These are phyloP conservation scores for Clarias laeviceps DNA, from an alignment of 2,797 vertebrate species.

Conservation along the genomic window DNA sequence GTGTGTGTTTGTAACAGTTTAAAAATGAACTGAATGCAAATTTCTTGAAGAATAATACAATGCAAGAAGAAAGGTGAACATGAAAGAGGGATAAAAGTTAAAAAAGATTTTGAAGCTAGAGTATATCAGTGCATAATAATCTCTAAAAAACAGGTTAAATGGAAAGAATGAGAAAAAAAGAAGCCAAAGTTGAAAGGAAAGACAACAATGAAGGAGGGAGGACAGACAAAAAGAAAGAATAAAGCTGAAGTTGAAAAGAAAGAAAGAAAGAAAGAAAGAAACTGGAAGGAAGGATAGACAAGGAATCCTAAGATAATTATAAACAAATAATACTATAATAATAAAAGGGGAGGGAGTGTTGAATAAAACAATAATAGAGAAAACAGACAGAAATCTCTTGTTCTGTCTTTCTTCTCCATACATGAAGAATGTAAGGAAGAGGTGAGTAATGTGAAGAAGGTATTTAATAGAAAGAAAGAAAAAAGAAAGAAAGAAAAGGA, in stretches of 20 bases:
- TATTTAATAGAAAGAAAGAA: background rate
- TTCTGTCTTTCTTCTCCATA: background rate
- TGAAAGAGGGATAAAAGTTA: background rate
- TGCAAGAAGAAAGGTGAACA: background rate
- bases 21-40: background rate
- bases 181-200: too few species aligned
- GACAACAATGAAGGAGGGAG: too few species aligned
- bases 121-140: background rate
- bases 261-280: background rate
- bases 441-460: background rate
- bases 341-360: background rate
- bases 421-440: background rate
- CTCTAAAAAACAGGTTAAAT: background rate
- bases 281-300: background rate
- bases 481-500: background rate
- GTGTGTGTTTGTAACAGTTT: background rate
- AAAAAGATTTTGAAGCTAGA: background rate
- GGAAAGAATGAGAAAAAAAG: background rate
- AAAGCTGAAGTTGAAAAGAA: background rate
- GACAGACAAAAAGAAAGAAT: background rate
- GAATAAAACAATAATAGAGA: background rate
- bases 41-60: constrained; percentile 4
- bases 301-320: too few species aligned
- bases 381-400: background rate
- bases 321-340: too few species aligned